Percentiles rank a stretch among this genome's conserved stretches.
These are phyloP conservation scores for Phaethon lepturus DNA, from an alignment of 2,113 vertebrate genomes.

Conservation along the genomic window DNA sequence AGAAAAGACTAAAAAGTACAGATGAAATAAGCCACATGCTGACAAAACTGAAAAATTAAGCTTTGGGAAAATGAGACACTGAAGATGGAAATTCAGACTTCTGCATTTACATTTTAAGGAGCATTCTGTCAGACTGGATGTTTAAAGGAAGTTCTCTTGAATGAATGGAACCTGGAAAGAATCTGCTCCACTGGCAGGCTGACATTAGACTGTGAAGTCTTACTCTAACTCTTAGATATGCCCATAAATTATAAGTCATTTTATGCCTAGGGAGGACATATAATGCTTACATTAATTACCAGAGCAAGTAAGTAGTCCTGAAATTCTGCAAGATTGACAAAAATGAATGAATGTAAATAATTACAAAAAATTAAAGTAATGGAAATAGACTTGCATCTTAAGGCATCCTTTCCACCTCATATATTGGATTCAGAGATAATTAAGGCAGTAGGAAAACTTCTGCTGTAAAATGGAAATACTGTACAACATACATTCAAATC, in stretches of 20 bases:
- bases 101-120: neutral
- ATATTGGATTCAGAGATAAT: neutral
- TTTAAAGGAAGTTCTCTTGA: neutral
- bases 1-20: neutral
- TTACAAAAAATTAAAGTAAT: neutral
- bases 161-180: neutral
- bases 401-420: neutral
- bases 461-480: neutral
- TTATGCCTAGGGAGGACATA: neutral
- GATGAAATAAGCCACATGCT: neutral
- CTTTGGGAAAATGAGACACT: neutral
- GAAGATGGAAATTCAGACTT: neutral
- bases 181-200: neutral
- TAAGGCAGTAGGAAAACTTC: neutral
- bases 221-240: neutral
- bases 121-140: neutral
- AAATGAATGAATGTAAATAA: neutral
- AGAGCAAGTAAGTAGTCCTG: neutral
- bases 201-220: neutral
- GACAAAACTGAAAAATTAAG: neutral
- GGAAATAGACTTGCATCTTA: neutral
- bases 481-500: neutral
- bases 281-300: neutral
- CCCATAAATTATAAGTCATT: neutral
- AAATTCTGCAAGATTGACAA: neutral